Percentiles rank a stretch among this genome's conserved stretches.
Evolutionary conservation across 2,888 invertebrate genomes (phyloP).

Genomic region (Pyrochroa serraticornis): DNA sequence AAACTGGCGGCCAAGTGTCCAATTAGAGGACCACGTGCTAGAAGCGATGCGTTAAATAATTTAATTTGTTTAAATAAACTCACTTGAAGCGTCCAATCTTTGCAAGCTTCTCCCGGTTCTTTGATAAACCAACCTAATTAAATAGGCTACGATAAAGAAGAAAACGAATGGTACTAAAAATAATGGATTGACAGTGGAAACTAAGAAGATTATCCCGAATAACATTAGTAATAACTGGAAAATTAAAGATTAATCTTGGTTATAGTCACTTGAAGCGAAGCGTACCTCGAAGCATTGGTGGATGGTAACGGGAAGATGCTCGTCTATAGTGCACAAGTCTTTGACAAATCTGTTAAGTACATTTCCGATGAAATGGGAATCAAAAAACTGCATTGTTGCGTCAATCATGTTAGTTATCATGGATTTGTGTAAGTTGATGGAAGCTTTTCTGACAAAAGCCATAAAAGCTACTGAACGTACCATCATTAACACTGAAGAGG

Average conservation of each 20-base stretch:
- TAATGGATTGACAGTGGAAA: slow-evolving; percentile 32
- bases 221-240: slow-evolving; percentile 24
- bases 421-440: slow-evolving; percentile 37
- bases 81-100: slow-evolving; percentile 39
- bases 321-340: slow-evolving; percentile 39
- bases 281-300: slow-evolving; percentile 38
- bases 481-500: slow-evolving; percentile 33
- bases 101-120: slow-evolving; percentile 40
- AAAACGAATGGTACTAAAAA: slow-evolving; percentile 34
- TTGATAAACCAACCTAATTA: slow-evolving; percentile 35
- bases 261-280: too few species aligned
- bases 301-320: slow-evolving; percentile 40
- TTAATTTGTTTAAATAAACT: slow-evolving; percentile 15
- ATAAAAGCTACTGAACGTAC: slow-evolving; percentile 42
- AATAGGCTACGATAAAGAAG: slow-evolving; percentile 29
- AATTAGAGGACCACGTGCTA: slow-evolving; percentile 53
- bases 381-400: slow-evolving; percentile 37
- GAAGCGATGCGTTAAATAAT: slow-evolving; percentile 23
- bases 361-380: slow-evolving; percentile 41
- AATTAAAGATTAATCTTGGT: background rate
- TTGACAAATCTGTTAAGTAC: slow-evolving; percentile 41
- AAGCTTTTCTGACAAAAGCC: slow-evolving; percentile 37
- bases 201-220: slow-evolving; percentile 34
- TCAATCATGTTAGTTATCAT: slow-evolving; percentile 37
- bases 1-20: slow-evolving; percentile 53